Evolutionary conservation across 30 jellyfish, hydroid and myxozoan genomes (phyloP), one percentile per base, ranked within the genome.

Genomic region (Hydractinia symbiolongicarpus): DNA sequence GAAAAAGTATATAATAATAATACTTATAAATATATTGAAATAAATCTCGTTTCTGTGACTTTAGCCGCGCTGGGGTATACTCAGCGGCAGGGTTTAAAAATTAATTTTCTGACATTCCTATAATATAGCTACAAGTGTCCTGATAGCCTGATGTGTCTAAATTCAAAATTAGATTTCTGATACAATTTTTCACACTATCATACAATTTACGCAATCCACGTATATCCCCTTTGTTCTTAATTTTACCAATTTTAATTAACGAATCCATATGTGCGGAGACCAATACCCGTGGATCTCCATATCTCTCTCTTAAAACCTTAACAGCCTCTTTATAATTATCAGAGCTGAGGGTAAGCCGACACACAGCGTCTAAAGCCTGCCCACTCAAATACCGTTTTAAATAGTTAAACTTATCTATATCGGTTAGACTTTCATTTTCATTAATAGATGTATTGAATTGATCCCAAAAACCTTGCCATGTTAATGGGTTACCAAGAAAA

Each of bases 401-500:
- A n/a, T 30, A 9, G 21, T 14, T 40, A 51, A 76, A 76, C 56
- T 49, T 16, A 76, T 76, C 84, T 44, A 76, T 61, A 76, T 76
- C 79, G 56, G 4, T 21, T 9, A 76, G 50, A 54, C 66, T 75
- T 44, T 54, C 84, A 21, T 76, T 4, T 21, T 55, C 21, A 79
- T 61, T 2, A 20, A 20, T 58, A 20, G 83, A 19, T 7, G 68
- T 20, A 16, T 17, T 21, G 52, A 79, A 79, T 6, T 67, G 78
- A 61, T 79, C 86, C 84, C 86, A 57, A 61, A 79, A 77, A 55
- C 82, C 52, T 10, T 54, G 78, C 82, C 86, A 79, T 17, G n/a
- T 82, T 61, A 55, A 50, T 7, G 86, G 86, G 54, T 79, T 79
- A 50, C 83, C 84, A 56, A 4, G 8, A 79, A 62, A 7, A 57